phyloP scores from a whole-genome alignment of 2,888 invertebrate species.

The Leucophora obtusa region DNA sequence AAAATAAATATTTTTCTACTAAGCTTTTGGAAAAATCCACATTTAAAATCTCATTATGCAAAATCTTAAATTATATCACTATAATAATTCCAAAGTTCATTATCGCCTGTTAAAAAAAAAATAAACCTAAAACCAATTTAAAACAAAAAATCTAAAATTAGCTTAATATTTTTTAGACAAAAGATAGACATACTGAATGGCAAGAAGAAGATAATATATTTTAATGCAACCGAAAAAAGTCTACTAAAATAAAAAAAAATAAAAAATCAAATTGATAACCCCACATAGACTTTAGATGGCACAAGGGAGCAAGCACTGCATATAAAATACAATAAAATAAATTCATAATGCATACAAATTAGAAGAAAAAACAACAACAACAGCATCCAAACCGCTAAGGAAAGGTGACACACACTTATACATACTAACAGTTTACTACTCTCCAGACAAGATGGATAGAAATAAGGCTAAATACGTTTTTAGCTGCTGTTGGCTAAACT shows the following conservation, averaged over 20 bases:
- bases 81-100: constrained; percentile 25
- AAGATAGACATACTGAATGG: not conserved
- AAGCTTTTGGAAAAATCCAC: too few species aligned
- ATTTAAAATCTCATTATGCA: not conserved
- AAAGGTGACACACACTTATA: not conserved
- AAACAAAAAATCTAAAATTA: constrained; percentile 27
- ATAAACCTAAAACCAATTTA: not conserved
- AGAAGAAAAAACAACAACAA: not conserved
- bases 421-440: not conserved
- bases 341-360: constrained; percentile 48
- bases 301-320: constrained; percentile 23
- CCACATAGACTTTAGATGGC: not conserved
- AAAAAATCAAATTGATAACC: constrained; percentile 42
- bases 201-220: not conserved
- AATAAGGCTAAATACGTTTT: constrained; percentile 28
- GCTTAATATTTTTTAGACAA: constrained; percentile 2
- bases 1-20: too few species aligned
- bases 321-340: not conserved
- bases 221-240: constrained; percentile 10
- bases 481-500: constrained; percentile 49
- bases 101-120: constrained; percentile 5
- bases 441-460: not conserved
- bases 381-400: not conserved
- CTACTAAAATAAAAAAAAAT: constrained; percentile 12
- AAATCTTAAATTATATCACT: not conserved